phyloP scores from a whole-genome alignment of 2,113 vertebrate species.

The Limnothrissa miodon region DNA sequence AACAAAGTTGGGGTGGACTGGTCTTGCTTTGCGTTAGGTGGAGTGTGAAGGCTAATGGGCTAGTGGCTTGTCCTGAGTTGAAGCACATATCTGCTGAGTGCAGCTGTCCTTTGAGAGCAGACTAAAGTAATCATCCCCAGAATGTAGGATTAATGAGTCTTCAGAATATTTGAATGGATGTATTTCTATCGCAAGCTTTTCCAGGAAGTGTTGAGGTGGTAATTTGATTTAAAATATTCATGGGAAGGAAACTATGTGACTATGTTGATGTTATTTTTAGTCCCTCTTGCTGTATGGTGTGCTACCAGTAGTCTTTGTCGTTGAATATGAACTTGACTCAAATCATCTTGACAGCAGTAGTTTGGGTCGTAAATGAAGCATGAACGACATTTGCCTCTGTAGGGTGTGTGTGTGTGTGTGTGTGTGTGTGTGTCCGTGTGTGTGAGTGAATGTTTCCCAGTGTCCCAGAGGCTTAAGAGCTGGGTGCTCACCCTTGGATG shows the following conservation, averaged over 20 bases:
- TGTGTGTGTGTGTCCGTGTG: not conserved
- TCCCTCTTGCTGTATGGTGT: not conserved
- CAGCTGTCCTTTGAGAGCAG: not conserved
- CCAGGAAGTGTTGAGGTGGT: not conserved
- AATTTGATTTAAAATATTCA: not conserved
- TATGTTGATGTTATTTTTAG: not conserved
- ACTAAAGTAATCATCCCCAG: not conserved
- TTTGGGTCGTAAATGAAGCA: not conserved
- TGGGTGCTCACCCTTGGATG: not conserved
- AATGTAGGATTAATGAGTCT: too few relatives aligned
- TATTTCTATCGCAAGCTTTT: not conserved
- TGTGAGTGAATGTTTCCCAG: not conserved
- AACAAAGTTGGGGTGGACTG: too few relatives aligned
- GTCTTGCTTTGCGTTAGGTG: not conserved
- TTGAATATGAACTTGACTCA: not conserved
- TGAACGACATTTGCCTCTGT: not conserved
- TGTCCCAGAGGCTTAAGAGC: not conserved
- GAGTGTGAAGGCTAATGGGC: not conserved
- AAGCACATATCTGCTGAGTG: not conserved
- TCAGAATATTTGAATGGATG: too few relatives aligned
- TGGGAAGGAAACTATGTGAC: not conserved
- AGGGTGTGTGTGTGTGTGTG: conserved; percentile 1
- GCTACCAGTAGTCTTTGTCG: not conserved
- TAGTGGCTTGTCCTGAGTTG: not conserved
- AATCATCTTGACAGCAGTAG: not conserved